These are phyloP conservation scores for Pherbina coryleti DNA, from an alignment of 2,888 invertebrate genomes.

Conservation along the genomic window DNA sequence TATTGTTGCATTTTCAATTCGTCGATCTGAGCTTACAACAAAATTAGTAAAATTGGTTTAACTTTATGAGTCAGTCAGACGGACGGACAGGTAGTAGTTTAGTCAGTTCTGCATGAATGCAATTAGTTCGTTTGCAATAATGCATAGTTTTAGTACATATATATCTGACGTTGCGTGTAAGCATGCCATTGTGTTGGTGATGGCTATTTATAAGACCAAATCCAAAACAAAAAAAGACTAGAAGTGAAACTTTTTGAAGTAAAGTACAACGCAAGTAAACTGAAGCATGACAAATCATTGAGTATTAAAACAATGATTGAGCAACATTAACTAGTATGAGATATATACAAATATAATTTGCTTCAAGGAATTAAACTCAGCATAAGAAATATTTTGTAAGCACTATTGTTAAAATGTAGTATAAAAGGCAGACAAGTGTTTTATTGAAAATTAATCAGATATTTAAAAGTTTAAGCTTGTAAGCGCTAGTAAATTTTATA, in stretches of 20 bases:
- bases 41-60: constrained; percentile 2
- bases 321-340: not conserved
- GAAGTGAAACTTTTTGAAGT: constrained; percentile 13
- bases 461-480: not conserved
- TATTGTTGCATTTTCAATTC: constrained; percentile 2
- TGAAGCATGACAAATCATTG: constrained; percentile 10
- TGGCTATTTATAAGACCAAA: not conserved
- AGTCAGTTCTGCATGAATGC: constrained; percentile 17
- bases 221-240: not conserved
- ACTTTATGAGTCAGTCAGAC: constrained; percentile 11
- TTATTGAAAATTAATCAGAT: not conserved
- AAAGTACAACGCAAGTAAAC: not conserved
- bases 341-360: not conserved
- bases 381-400: not conserved
- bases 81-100: not conserved
- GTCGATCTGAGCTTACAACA: not conserved
- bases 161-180: constrained; percentile 17
- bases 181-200: constrained; percentile 8
- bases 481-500: not conserved
- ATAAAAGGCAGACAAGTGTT: not conserved
- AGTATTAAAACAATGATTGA: not conserved
- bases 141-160: not conserved
- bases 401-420: not conserved
- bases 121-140: constrained; percentile 13
- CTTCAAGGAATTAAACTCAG: not conserved